phyloP scores from a whole-genome alignment of 2,888 invertebrate genomes.

The Chymomyza amoena region DNA sequence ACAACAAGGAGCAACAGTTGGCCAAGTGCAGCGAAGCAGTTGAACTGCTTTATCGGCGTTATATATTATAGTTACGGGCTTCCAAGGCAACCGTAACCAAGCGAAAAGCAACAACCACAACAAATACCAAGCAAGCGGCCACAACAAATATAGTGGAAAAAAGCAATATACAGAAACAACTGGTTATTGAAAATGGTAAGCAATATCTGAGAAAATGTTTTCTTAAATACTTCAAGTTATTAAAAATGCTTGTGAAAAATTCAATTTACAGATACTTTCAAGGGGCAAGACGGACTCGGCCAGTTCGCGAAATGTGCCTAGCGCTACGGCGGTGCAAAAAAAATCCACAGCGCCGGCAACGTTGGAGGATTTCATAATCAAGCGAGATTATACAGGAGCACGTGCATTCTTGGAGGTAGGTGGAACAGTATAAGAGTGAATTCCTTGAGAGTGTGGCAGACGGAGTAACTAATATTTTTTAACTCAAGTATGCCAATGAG shows the following conservation, averaged over 20 bases:
- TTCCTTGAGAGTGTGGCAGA: too few relatives aligned
- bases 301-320: conserved; percentile 65
- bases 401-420: conserved; percentile 93
- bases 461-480: not conserved
- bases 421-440: not conserved
- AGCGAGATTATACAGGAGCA: conserved; percentile 96
- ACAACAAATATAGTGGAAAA: conserved; percentile 12
- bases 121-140: conserved; percentile 5
- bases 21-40: conserved; percentile 36
- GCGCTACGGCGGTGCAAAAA: conserved; percentile 49
- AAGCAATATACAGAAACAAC: not conserved
- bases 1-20: conserved; percentile 40
- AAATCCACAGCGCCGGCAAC: conserved; percentile 84
- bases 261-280: conserved; percentile 85
- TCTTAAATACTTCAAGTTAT: conserved; percentile 10
- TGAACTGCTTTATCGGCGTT: conserved; percentile 63
- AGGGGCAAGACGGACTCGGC: conserved; percentile 88
- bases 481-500: conserved; percentile 62
- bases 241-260: conserved; percentile 26
- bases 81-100: conserved; percentile 69
- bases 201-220: conserved; percentile 10
- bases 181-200: conserved; percentile 52
- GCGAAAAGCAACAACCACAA: conserved; percentile 27
- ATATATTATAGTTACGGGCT: conserved; percentile 32
- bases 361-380: conserved; percentile 92